Conservation (phyloP, 1,140 invertebrate species). For the Drosophila mojavensis region DNA sequence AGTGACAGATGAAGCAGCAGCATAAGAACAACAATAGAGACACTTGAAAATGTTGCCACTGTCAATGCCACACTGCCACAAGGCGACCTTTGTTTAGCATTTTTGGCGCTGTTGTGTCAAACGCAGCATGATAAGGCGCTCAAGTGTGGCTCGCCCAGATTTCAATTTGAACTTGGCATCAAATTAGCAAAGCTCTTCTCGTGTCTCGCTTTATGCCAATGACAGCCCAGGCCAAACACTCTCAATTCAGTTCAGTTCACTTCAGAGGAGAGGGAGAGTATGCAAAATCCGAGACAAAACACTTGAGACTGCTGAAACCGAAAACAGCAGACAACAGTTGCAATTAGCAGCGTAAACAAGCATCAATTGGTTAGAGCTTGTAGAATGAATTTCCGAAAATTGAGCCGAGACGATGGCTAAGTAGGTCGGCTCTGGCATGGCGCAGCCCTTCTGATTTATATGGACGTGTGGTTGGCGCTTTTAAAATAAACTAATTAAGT, state of each 20-base stretch:
- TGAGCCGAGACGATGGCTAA: constrained; percentile 15
- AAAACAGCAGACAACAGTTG: constrained; percentile 29
- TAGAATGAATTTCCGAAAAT: neutral
- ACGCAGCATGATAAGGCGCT: constrained; percentile 46
- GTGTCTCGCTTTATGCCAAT: constrained; percentile 31
- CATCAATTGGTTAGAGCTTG: constrained; percentile 1
- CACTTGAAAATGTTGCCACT: constrained; percentile 50
- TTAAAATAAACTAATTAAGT: constrained; percentile 60
- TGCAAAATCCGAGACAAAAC: constrained; percentile 36
- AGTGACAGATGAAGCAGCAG: constrained; percentile 11
- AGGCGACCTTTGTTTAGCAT: constrained; percentile 37
- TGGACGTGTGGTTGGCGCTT: constrained; percentile 27
- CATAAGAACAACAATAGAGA: constrained; percentile 15
- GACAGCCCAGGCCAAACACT: constrained; percentile 31
- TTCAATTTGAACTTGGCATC: constrained; percentile 14
- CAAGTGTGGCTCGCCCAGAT: constrained; percentile 32
- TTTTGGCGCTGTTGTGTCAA: constrained; percentile 43
- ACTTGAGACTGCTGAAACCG: constrained; percentile 33
- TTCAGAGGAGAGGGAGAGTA: neutral
- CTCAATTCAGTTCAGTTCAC: constrained; percentile 1
- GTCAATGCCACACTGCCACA: constrained; percentile 47
- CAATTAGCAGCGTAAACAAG: constrained; percentile 48
- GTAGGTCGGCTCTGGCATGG: constrained; percentile 37
- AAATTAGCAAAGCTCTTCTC: constrained; percentile 39
- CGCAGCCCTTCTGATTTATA: constrained; percentile 32